Conservation (phyloP, 1,140 invertebrate genomes). For the Campodea augens region DNA sequence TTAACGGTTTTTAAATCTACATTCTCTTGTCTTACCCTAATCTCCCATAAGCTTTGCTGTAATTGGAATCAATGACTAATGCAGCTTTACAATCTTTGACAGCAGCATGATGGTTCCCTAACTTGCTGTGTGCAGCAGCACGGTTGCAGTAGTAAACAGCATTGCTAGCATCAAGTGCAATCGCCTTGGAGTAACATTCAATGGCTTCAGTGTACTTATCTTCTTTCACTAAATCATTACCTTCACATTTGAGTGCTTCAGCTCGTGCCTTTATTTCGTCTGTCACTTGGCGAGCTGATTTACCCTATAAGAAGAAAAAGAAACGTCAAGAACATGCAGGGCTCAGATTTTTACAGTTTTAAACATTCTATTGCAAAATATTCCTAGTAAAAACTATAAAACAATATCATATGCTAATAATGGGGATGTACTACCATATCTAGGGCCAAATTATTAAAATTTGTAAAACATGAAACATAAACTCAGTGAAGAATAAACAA, state of each 20-base stretch:
- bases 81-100: slow-evolving; percentile 79
- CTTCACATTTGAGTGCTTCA: slow-evolving; percentile 58
- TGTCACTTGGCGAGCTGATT: slow-evolving; percentile 22
- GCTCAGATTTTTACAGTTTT: too few species aligned
- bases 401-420: too few species aligned
- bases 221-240: slow-evolving; percentile 69
- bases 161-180: slow-evolving; percentile 63
- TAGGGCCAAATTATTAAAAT: too few species aligned
- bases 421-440: too few species aligned
- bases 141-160: slow-evolving; percentile 90
- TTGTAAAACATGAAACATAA: too few species aligned
- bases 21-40: too few species aligned
- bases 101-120: slow-evolving; percentile 56
- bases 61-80: slow-evolving; percentile 66
- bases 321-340: too few species aligned
- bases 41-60: slow-evolving; percentile 86
- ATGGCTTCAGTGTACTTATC: slow-evolving; percentile 54
- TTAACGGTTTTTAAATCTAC: not conserved
- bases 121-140: slow-evolving; percentile 73
- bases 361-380: too few species aligned
- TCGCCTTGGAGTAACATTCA: slow-evolving; percentile 38
- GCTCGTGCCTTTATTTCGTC: slow-evolving; percentile 39
- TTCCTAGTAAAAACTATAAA: too few species aligned
- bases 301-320: too few species aligned
- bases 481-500: too few species aligned